A percentile compares a stretch with the other conserved stretches of the same genome.
These are phyloP conservation scores for Heterochromis multidens DNA, from an alignment of 2,113 vertebrate genomes.

Conservation along the genomic window DNA sequence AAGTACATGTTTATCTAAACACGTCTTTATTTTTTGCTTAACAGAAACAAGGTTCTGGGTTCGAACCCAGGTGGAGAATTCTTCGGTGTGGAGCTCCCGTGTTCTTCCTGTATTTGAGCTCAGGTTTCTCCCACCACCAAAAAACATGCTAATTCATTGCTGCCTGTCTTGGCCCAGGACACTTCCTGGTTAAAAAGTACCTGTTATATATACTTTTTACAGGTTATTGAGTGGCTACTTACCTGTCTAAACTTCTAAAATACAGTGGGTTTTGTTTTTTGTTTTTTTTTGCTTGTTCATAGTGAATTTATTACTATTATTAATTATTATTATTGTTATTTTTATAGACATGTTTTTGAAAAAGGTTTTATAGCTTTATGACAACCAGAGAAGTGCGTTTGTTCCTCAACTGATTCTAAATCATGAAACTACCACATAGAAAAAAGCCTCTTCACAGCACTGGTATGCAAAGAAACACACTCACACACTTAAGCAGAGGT, in stretches of 20 bases:
- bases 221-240: neutral
- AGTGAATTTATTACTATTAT: neutral
- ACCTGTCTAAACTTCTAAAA: no score
- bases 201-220: no score
- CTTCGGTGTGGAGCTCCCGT: no score
- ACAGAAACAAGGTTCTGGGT: no score
- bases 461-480: constrained; percentile 35
- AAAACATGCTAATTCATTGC: no score
- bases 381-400: neutral
- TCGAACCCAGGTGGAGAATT: no score
- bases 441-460: neutral
- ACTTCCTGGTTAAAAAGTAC: neutral
- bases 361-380: neutral
- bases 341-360: neutral
- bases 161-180: no score
- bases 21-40: neutral
- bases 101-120: no score
- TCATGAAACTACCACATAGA: constrained; percentile 18
- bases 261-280: no score
- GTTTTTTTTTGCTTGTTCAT: neutral
- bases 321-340: neutral
- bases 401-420: neutral
- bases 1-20: neutral
- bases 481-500: neutral
- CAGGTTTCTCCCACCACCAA: no score